phyloP scores from a whole-genome alignment of 1,140 invertebrate species.

The Notospermus geniculatus region DNA sequence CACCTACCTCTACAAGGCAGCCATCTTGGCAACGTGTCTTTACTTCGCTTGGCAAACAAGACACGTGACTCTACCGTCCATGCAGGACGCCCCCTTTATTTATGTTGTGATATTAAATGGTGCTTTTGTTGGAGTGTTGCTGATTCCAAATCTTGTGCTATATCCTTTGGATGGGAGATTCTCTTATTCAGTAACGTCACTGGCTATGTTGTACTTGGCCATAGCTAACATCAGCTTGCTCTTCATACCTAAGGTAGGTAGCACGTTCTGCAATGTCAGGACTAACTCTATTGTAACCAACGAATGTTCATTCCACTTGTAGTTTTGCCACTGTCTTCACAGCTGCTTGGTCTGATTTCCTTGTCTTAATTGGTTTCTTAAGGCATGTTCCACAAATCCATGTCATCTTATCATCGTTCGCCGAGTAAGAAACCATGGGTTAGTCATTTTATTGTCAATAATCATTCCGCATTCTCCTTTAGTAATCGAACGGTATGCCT shows the following conservation, averaged over 20 bases:
- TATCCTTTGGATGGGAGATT: background rate
- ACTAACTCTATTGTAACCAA: too few relatives aligned
- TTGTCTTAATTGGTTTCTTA: too few relatives aligned
- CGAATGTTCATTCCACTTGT: too few relatives aligned
- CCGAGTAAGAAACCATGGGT: too few relatives aligned
- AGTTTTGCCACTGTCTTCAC: too few relatives aligned
- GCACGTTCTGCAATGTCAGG: background rate
- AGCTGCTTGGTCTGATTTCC: too few relatives aligned
- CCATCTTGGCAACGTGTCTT: conserved; percentile 5
- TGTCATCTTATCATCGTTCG: too few relatives aligned
- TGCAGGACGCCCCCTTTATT: conserved; percentile 13
- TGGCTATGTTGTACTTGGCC: conserved; percentile 11
- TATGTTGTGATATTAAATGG: conserved; percentile 9
- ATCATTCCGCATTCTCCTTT: too few relatives aligned
- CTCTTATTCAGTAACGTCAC: conserved; percentile 1
- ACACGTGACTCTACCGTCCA: conserved; percentile 20
- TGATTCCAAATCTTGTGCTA: background rate
- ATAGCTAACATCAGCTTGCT: conserved; percentile 12
- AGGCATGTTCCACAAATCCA: too few relatives aligned
- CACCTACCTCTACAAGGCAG: conserved; percentile 15
- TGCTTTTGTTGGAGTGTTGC: background rate
- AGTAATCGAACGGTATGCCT: too few relatives aligned
- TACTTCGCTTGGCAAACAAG: conserved; percentile 21
- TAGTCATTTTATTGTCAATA: too few relatives aligned
- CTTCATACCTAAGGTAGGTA: conserved; percentile 17